These are phyloP conservation scores for Galagoides demidoff DNA, from an alignment of 2,797 vertebrate genomes.

Conservation along the genomic window DNA sequence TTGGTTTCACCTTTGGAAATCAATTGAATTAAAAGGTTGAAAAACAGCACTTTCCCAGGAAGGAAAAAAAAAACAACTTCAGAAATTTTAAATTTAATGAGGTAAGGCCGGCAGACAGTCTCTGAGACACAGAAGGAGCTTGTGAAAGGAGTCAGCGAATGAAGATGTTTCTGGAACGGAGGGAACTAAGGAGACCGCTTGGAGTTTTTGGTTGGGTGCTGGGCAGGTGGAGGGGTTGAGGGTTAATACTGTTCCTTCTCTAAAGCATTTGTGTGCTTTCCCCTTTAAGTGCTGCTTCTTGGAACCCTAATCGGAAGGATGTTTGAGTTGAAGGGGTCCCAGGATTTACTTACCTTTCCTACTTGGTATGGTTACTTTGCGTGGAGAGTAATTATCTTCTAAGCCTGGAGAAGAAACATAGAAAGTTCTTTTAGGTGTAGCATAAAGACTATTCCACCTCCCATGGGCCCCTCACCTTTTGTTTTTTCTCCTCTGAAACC, in stretches of 20 bases:
- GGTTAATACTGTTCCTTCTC: background rate
- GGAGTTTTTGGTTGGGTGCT: background rate
- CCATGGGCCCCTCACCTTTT: background rate
- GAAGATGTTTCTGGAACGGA: background rate
- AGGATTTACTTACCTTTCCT: background rate
- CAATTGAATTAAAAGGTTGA: constrained; percentile 74
- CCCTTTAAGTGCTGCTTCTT: background rate
- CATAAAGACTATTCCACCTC: background rate
- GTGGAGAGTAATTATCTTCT: background rate
- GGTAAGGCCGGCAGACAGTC: constrained; percentile 53
- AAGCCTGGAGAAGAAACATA: background rate
- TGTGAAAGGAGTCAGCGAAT: background rate
- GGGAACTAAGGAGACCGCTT: background rate
- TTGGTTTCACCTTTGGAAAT: constrained; percentile 65
- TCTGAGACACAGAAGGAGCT: background rate
- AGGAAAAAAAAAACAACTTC: constrained; percentile 45
- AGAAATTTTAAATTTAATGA: constrained; percentile 27
- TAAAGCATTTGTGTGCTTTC: background rate
- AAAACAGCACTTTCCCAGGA: constrained; percentile 59
- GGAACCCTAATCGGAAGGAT: background rate
- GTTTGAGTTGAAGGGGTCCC: background rate
- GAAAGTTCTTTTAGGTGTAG: background rate
- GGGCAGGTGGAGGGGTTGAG: background rate
- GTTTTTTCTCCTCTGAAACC: background rate
- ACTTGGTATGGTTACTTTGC: constrained; percentile 9